A percentile compares a stretch with the other conserved stretches of the same genome.
These are phyloP conservation scores for Tor tambroides DNA, from an alignment of 2,113 vertebrate genomes.

Conservation along the genomic window DNA sequence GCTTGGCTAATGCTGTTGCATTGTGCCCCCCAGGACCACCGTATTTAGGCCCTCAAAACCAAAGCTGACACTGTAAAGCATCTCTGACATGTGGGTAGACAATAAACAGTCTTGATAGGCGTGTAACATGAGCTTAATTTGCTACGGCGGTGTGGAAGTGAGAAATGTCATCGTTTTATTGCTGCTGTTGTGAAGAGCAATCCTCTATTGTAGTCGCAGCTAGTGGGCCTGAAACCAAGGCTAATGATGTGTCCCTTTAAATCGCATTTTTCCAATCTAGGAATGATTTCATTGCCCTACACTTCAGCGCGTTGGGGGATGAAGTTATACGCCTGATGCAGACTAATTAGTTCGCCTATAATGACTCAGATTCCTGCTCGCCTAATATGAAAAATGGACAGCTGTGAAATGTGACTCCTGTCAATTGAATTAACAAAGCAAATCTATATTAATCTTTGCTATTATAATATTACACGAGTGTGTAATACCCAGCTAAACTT, in stretches of 20 bases:
- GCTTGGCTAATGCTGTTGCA: neutral
- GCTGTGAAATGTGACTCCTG: constrained; percentile 44
- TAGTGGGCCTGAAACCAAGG: constrained; percentile 56
- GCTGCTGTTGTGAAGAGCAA: constrained; percentile 63
- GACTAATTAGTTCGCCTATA: constrained; percentile 37
- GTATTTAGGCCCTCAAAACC: constrained; percentile 5
- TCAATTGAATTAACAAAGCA: constrained; percentile 31
- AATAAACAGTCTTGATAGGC: constrained; percentile 49
- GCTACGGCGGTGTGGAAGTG: constrained; percentile 53
- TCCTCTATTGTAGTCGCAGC: constrained; percentile 59
- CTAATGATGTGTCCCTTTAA: constrained; percentile 61
- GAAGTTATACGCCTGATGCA: constrained; percentile 20
- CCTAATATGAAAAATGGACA: constrained; percentile 25
- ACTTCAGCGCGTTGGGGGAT: constrained; percentile 28
- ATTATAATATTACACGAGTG: constrained; percentile 26
- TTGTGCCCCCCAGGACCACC: neutral
- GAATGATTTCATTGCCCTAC: constrained; percentile 41
- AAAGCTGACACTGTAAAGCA: constrained; percentile 29
- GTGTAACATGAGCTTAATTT: constrained; percentile 58
- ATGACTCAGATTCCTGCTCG: neutral
- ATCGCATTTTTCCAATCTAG: constrained; percentile 28
- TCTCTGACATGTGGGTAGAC: constrained; percentile 50
- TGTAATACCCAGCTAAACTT: constrained; percentile 23
- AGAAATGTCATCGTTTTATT: constrained; percentile 55
- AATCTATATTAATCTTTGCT: constrained; percentile 37